Evolutionary conservation across 2,113 vertebrate species (phyloP).

Genomic region (Andinoacara biseriatus): DNA sequence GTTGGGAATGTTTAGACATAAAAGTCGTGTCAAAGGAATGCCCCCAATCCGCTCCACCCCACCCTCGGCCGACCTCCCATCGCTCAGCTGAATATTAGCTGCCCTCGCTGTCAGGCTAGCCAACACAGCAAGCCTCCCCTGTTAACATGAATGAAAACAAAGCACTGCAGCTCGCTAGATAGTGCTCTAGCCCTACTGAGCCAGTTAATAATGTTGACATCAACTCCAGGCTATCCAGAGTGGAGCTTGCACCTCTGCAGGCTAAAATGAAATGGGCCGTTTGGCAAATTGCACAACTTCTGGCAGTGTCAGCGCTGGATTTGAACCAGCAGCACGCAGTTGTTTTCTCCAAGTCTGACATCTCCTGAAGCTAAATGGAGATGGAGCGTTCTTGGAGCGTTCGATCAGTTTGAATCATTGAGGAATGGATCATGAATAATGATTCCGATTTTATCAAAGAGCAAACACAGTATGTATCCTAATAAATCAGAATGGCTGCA

Average conservation of each 20-base stretch:
- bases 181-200: not conserved
- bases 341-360: conserved; percentile 54
- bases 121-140: conserved; percentile 44
- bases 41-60: conserved; percentile 15
- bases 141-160: conserved; percentile 45
- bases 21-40: conserved; percentile 60
- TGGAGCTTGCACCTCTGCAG: conserved; percentile 41
- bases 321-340: conserved; percentile 27
- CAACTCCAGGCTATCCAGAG: conserved; percentile 25
- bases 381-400: conserved; percentile 29
- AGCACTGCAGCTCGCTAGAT: conserved; percentile 14
- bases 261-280: conserved; percentile 37
- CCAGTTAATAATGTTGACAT: conserved; percentile 45
- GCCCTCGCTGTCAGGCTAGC: conserved; percentile 40
- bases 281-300: conserved; percentile 17
- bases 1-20: conserved; percentile 60
- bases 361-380: conserved; percentile 56
- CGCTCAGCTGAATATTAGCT: conserved; percentile 42
- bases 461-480: conserved; percentile 33
- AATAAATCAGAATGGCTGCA: conserved; percentile 35
- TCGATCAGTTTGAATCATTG: conserved; percentile 31
- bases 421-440: conserved; percentile 43
- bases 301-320: conserved; percentile 48
- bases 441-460: conserved; percentile 43
- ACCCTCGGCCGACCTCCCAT: conserved; percentile 48